A percentile compares a stretch with the other conserved stretches of the same genome.
Conservation (phyloP, 1,140 invertebrate species). For the Brachionus asplanchnoidis region DNA sequence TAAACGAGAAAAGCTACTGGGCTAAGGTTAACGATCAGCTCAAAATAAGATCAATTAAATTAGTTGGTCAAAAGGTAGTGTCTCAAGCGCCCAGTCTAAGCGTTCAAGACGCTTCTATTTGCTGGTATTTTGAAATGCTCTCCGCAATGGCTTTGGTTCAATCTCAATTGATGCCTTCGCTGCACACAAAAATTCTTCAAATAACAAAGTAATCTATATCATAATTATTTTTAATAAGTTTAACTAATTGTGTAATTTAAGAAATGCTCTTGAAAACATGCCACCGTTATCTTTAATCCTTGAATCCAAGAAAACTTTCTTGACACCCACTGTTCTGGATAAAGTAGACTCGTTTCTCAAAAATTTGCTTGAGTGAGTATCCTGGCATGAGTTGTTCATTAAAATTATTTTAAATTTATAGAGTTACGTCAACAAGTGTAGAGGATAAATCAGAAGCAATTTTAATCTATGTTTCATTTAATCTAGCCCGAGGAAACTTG, state of each 20-base stretch:
- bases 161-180: slow-evolving; percentile 1
- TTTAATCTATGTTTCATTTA: slow-evolving; percentile 19
- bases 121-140: slow-evolving; percentile 40
- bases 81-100: background rate
- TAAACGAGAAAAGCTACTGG: slow-evolving; percentile 1
- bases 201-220: background rate
- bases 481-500: background rate
- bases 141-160: slow-evolving; percentile 20
- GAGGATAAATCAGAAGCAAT: slow-evolving; percentile 19
- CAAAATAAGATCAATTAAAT: slow-evolving; percentile 34
- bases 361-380: background rate
- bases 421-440: background rate
- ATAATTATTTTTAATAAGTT: background rate
- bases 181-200: slow-evolving; percentile 11
- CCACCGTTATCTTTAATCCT: slow-evolving; percentile 1
- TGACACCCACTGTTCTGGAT: background rate
- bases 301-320: slow-evolving; percentile 3
- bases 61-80: background rate
- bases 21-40: slow-evolving; percentile 2
- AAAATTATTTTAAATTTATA: background rate
- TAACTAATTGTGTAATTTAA: background rate
- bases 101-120: slow-evolving; percentile 19
- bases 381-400: background rate
- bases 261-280: slow-evolving; percentile 10
- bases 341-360: slow-evolving; percentile 19